Conservation (phyloP, 2,888 invertebrate genomes). For the Aporophyla nigra region DNA sequence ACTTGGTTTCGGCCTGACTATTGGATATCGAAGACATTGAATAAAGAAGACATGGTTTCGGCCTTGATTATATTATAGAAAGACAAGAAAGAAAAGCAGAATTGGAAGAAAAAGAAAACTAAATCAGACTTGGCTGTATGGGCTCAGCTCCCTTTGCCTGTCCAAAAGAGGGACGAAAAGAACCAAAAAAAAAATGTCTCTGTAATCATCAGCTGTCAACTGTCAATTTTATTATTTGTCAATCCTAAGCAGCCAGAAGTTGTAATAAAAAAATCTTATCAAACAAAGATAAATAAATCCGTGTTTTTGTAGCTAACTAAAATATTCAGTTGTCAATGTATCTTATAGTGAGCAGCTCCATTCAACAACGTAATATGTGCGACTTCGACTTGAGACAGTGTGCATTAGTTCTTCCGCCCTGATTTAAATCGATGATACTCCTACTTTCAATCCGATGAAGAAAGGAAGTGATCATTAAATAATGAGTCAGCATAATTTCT, state of each 20-base stretch:
- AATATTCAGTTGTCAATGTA: constrained; percentile 62
- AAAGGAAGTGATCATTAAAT: constrained; percentile 75
- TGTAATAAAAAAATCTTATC: constrained; percentile 44
- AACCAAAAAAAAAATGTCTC: too few relatives aligned
- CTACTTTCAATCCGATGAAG: constrained; percentile 71
- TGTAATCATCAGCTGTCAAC: constrained; percentile 61
- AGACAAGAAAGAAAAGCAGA: too few relatives aligned
- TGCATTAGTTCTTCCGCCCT: constrained; percentile 66
- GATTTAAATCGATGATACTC: constrained; percentile 73
- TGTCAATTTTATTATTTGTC: constrained; percentile 58
- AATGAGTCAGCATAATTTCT: constrained; percentile 89
- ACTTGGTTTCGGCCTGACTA: too few relatives aligned
- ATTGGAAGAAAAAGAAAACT: too few relatives aligned
- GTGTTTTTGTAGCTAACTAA: constrained; percentile 46
- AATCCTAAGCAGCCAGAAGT: constrained; percentile 46
- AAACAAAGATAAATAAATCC: constrained; percentile 56
- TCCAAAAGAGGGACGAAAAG: too few relatives aligned
- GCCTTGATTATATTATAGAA: too few relatives aligned
- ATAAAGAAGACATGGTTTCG: too few relatives aligned
- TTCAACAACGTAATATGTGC: constrained; percentile 47
- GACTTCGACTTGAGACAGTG: constrained; percentile 56
- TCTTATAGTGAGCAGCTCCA: constrained; percentile 43
- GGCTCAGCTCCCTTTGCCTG: too few relatives aligned
- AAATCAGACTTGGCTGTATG: too few relatives aligned
- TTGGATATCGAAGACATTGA: too few relatives aligned